Conservation (phyloP, 2,797 vertebrate genomes). For the Chloroceryle amazona region DNA sequence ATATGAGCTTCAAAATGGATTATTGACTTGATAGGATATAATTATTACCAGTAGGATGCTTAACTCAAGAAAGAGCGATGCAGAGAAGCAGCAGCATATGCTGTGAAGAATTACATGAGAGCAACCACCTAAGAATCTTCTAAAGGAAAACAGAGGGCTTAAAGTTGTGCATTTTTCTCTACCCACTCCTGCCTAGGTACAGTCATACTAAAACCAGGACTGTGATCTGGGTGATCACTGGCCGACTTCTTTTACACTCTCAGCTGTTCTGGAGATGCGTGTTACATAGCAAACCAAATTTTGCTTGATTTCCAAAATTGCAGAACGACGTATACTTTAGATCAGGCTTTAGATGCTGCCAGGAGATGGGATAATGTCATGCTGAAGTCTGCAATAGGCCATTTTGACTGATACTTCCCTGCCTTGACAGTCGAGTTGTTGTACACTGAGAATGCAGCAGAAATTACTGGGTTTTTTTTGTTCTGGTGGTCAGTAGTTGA, state of each 20-base stretch:
- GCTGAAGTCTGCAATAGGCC: not conserved
- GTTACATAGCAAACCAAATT: not conserved
- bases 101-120: not conserved
- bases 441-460: accelerated
- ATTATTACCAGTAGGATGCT: not conserved
- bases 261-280: not conserved
- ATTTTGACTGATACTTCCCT: not conserved
- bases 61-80: not conserved
- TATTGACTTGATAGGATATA: not conserved
- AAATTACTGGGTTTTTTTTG: not conserved
- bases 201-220: not conserved
- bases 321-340: not conserved
- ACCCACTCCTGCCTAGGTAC: not conserved
- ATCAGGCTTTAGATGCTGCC: not conserved
- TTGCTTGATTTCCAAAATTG: not conserved
- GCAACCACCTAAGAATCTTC: not conserved
- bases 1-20: not conserved
- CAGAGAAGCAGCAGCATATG: not conserved
- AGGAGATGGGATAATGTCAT: not conserved
- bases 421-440: not conserved
- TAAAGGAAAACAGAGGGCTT: not conserved
- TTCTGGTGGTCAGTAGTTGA: not conserved
- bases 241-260: accelerated
- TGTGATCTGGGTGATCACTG: not conserved
- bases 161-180: not conserved